Evolutionary conservation across 2,797 vertebrate genomes (phyloP), one percentile per base, ranked within the genome.

Genomic region (Argentina silus): DNA sequence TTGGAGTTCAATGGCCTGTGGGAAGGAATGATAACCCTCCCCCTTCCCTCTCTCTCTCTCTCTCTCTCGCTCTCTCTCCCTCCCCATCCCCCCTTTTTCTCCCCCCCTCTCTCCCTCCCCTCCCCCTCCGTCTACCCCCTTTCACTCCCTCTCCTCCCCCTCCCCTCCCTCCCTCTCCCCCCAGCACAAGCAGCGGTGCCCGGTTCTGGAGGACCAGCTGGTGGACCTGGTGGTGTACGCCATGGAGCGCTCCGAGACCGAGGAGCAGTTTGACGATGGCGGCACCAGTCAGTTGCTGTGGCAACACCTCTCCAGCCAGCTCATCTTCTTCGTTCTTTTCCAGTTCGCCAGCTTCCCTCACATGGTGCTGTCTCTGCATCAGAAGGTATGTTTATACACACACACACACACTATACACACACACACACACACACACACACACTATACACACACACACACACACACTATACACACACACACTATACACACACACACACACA

Each of bases 321-420:
- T 99, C 91, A 99, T 99, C 95, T 99, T 99, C 95, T 99, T 99
- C 89, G 98, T 99, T 88, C 94, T 99, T 85, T 99, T 99, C 94
- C 98, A 99, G 91, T 99, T 99, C 83, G 98, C 98, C 64, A 99
- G 98, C 92, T 99, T 99, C 89, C 98, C 98, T 42, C 97, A 99
- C 87, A 99, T 99, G 98, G 98, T 99, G 83, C 94, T 99, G 67
- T 99, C 98, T 0, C 94, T 99, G 48, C 98, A 99, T 87, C 98
- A 99, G 87, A 99, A 99, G 97, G 98, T 99, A 88, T 5, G 1
- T 14, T 15, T 27, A n/a, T 17, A 21, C 12, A 17, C 69, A 61
- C 42, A 36, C 7, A 21, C 61, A 69, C 48, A 14, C 8, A 69
- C 51, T 4, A 53, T 10, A 63, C 8, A 8, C 68, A 65, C 70